Evolutionary conservation across 2,797 vertebrate species (phyloP), one percentile per base, ranked within the genome.

Genomic region (Megalops cyprinoides): DNA sequence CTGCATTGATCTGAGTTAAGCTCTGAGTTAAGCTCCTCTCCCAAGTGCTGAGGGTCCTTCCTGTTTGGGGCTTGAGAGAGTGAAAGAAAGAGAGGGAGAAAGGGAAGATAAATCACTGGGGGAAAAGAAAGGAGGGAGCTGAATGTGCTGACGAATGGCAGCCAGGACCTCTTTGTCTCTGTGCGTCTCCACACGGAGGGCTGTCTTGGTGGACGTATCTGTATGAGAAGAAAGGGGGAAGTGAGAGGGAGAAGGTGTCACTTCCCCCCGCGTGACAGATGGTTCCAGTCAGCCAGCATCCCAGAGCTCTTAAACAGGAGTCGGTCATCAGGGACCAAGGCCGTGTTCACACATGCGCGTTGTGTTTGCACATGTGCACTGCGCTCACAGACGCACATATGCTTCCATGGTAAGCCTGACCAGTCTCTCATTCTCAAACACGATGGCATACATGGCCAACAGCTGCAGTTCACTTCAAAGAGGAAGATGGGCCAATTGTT

Each of bases 21-120:
- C 67, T 44, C 67, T 42, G 20, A 42, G 37, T 42, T 71, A 71
- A 71, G 67, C 67, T 44, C 67, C 67, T 71, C 67, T 71, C 67
- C 39, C 20, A 20, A 42, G 67, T 9, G 1, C 39, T 44, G 67
- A 71, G 67, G 37, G 25, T 71, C 67, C 67, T 71, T 71, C 67
- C 67, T 71, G 67, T 71, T 67, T 71, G 39, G 37, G 62, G 39
- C 67, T 10, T n/a, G 34, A 39, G 31, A 71, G 39, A 69, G 65
- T 42, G 37, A 42, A 25, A 18, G 74, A 18, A 25, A 49, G 49
- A 51, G 28, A 51, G 49, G 55, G 18, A 55, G n/a, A 20, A 14
- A 76, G 42, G 55, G 55, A 28, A 62, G 76, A 78, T 78, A 39
- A 78, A 78, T 78, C 76, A 78, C 25, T 15, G n/a, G 23, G 14